phyloP scores from a whole-genome alignment of 1,140 invertebrate species.

The fruit fly (Drosophila melanogaster) region DNA sequence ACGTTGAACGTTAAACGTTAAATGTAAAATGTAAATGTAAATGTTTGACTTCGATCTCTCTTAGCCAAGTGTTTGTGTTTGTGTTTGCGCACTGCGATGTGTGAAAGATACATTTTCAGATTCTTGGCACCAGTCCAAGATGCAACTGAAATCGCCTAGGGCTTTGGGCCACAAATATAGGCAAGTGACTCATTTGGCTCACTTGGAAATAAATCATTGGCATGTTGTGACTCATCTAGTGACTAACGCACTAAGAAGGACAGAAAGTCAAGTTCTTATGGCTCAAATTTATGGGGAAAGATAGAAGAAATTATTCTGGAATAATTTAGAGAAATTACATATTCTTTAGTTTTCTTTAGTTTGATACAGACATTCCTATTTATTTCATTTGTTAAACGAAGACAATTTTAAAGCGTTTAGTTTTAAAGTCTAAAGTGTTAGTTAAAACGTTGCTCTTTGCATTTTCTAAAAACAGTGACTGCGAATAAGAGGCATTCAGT shows the following conservation, averaged over 20 bases:
- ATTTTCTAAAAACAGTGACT: neutral
- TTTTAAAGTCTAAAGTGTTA: too few species aligned
- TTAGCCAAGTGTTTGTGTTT: conserved; percentile 17
- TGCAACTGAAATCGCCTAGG: conserved; percentile 29
- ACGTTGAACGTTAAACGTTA: conserved; percentile 10
- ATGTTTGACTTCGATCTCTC: conserved; percentile 48
- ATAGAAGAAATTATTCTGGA: conserved; percentile 12
- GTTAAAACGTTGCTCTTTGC: too few species aligned
- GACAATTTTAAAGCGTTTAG: too few species aligned
- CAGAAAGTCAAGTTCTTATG: neutral
- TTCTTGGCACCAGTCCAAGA: conserved; percentile 1
- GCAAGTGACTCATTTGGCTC: conserved; percentile 14
- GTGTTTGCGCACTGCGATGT: conserved; percentile 36
- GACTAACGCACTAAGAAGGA: neutral
- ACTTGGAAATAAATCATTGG: conserved; percentile 23
- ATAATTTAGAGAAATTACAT: neutral
- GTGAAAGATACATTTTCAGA: conserved; percentile 54
- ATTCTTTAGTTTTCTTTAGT: too few species aligned
- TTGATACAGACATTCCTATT: too few species aligned
- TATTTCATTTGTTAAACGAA: too few species aligned
- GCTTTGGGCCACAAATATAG: conserved; percentile 8
- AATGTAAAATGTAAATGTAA: conserved; percentile 70
- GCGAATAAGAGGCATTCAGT: neutral
- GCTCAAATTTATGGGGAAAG: conserved; percentile 8
- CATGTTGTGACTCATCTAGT: conserved; percentile 27